A percentile compares a stretch with the other conserved stretches of the same genome.
Conservation (phyloP, 2,113 vertebrate genomes). For the Turnix velox region DNA sequence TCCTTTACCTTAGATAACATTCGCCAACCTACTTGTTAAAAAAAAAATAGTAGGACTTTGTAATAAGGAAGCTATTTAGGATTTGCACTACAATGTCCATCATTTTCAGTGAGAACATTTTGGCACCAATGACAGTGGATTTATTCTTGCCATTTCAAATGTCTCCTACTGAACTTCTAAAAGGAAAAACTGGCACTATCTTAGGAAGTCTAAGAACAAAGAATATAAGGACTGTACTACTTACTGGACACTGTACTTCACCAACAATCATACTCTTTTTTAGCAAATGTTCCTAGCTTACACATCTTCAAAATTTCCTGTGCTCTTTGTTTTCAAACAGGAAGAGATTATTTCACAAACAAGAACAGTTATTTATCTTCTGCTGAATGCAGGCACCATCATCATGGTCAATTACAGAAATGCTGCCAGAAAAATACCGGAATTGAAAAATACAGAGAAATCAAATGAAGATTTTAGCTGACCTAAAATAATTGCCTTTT, state of each 20-base stretch:
- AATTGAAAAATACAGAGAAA: not conserved
- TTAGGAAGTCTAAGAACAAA: constrained; percentile 37
- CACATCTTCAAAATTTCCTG: constrained; percentile 6
- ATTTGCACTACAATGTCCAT: not conserved
- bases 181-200: constrained; percentile 11
- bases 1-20: not conserved
- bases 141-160: constrained; percentile 38
- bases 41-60: not conserved
- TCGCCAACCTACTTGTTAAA: not conserved
- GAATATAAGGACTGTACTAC: not conserved
- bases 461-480: not conserved
- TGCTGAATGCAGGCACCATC: not conserved
- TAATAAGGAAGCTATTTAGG: not conserved
- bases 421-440: not conserved
- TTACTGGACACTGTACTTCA: not conserved
- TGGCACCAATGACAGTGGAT: not conserved
- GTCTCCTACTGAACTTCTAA: constrained; percentile 29
- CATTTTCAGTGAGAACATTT: not conserved
- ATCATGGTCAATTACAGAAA: not conserved
- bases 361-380: not conserved
- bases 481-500: not conserved
- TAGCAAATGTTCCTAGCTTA: not conserved
- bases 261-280: not conserved
- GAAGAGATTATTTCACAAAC: not conserved
- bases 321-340: constrained; percentile 32